These are phyloP conservation scores for Synanthedon tipuliformis DNA, from an alignment of 2,888 invertebrate species.

Conservation along the genomic window DNA sequence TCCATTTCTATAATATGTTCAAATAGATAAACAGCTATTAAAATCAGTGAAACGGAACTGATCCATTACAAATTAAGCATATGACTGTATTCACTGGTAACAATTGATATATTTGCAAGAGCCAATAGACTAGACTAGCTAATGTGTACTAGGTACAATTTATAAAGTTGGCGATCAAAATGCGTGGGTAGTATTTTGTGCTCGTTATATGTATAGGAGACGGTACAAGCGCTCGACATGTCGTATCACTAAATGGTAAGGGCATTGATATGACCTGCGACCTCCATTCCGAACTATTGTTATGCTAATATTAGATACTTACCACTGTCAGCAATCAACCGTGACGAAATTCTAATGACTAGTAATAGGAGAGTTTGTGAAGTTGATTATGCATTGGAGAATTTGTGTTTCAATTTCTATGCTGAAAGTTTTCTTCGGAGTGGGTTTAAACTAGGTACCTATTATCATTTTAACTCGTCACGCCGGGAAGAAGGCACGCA, in stretches of 20 bases:
- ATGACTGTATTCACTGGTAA: slow-evolving; percentile 1
- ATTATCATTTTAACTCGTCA: no score
- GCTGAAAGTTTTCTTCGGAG: no score
- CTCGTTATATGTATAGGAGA: slow-evolving; percentile 23
- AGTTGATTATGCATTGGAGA: no score
- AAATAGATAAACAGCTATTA: slow-evolving; percentile 12
- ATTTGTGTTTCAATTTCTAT: no score
- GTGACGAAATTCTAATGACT: slow-evolving; percentile 1
- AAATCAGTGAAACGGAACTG: slow-evolving; percentile 32
- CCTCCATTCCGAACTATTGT: slow-evolving; percentile 50
- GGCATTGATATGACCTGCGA: slow-evolving; percentile 50
- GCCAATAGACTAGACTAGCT: slow-evolving; percentile 10
- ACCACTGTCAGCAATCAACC: slow-evolving; percentile 9
- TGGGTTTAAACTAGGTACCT: no score
- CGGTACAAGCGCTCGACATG: slow-evolving; percentile 20
- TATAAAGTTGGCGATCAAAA: slow-evolving; percentile 39
- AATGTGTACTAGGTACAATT: slow-evolving; percentile 10
- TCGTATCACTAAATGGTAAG: slow-evolving; percentile 35
- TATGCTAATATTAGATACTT: slow-evolving; percentile 38
- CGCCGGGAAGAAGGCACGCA: no score
- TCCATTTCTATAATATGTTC: slow-evolving; percentile 23
- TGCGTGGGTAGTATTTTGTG: slow-evolving; percentile 47
- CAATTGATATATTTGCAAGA: slow-evolving; percentile 23
- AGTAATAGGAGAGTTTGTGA: no score
- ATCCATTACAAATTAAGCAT: slow-evolving; percentile 19